Percentiles rank a stretch among this genome's conserved stretches.
These are phyloP conservation scores for Orycteropus afer DNA, from an alignment of 2,113 vertebrate species.

Conservation along the genomic window DNA sequence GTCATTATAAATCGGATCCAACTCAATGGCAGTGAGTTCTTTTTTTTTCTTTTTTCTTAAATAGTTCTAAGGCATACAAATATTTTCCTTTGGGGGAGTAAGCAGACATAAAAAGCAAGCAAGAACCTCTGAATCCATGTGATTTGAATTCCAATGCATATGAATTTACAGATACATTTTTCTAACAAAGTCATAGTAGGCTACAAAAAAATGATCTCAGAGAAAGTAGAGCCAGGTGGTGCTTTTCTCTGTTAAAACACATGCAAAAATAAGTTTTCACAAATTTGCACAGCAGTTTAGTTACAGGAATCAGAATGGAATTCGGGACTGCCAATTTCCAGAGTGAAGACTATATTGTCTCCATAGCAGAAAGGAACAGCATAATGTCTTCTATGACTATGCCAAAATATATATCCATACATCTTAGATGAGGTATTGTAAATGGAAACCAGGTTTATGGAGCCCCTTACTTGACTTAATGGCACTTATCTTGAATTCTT, in stretches of 20 bases:
- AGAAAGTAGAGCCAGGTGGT: slow-evolving; percentile 19
- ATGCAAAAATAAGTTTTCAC: slow-evolving; percentile 58
- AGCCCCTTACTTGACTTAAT: slow-evolving; percentile 65
- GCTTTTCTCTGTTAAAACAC: slow-evolving; percentile 45
- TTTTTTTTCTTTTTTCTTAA: neutral
- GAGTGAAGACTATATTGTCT: neutral
- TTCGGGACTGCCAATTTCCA: neutral
- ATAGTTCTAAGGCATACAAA: neutral
- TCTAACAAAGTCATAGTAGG: slow-evolving; percentile 14
- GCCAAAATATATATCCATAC: slow-evolving; percentile 19
- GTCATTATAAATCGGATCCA: too few species aligned
- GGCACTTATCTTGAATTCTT: slow-evolving; percentile 70
- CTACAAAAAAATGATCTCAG: neutral
- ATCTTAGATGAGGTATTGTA: slow-evolving; percentile 32
- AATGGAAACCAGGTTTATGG: slow-evolving; percentile 45
- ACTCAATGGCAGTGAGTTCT: too few species aligned
- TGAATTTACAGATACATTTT: neutral
- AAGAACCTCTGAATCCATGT: neutral
- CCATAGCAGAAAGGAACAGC: neutral
- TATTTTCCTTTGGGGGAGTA: neutral
- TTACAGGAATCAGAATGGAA: slow-evolving; percentile 62
- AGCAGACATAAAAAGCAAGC: neutral
- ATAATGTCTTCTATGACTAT: neutral
- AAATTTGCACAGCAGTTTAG: slow-evolving; percentile 37
- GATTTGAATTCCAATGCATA: neutral